These are phyloP conservation scores for Hystrix brachyura DNA, from an alignment of 2,113 vertebrate genomes.

Conservation along the genomic window DNA sequence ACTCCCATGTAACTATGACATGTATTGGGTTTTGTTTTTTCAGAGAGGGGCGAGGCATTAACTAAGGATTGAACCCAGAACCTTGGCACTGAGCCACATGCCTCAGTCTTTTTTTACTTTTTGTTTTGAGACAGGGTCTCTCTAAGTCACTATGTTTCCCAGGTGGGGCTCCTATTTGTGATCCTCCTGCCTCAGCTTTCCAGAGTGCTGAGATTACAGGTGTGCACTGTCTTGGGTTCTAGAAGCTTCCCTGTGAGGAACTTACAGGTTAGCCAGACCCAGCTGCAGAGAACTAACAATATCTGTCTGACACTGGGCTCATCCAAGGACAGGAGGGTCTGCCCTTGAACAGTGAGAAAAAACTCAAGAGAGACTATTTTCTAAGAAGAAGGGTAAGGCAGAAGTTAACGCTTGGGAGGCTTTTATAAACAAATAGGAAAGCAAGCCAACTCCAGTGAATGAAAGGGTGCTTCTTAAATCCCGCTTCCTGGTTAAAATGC, in stretches of 20 bases:
- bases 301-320: neutral
- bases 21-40: neutral
- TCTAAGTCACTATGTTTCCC: neutral
- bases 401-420: slow-evolving; percentile 45
- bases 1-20: slow-evolving; percentile 2
- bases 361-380: slow-evolving; percentile 58
- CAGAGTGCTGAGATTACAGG: neutral
- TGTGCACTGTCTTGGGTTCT: neutral
- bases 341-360: slow-evolving; percentile 47
- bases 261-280: neutral
- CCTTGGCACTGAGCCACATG: neutral
- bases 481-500: slow-evolving; percentile 37
- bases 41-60: neutral
- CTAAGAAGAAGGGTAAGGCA: neutral
- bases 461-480: slow-evolving; percentile 72
- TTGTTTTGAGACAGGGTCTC: neutral
- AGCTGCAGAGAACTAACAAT: neutral
- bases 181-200: neutral
- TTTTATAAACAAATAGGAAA: slow-evolving; percentile 63
- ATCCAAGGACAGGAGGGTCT: neutral
- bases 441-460: slow-evolving; percentile 47
- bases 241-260: slow-evolving; percentile 33
- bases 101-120: neutral
- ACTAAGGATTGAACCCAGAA: neutral
- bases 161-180: neutral